Percentiles rank a stretch among this genome's conserved stretches.
Evolutionary conservation across 2,113 vertebrate genomes (phyloP).

Genomic region (Chloebia gouldiae): DNA sequence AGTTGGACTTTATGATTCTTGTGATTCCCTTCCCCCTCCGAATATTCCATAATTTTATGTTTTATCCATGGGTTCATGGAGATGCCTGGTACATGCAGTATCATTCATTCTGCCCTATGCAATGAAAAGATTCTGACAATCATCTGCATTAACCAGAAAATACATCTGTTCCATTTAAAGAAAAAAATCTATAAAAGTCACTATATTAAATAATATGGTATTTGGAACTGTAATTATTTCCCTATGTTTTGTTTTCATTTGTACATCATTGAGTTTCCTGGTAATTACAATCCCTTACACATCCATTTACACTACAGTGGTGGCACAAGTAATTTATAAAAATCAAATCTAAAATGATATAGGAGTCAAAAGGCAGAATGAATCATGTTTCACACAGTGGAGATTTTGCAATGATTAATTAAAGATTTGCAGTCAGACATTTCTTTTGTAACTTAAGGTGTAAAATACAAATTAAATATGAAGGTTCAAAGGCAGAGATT

Average conservation of each 20-base stretch:
- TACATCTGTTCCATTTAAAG: background rate
- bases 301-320: background rate
- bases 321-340: constrained; percentile 1
- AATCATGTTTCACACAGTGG: background rate
- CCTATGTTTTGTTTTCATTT: background rate
- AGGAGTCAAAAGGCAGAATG: constrained; percentile 1
- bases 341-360: constrained; percentile 10
- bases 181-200: constrained; percentile 4
- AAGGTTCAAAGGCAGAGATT: background rate
- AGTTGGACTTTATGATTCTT: background rate
- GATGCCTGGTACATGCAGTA: background rate
- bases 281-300: background rate
- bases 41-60: background rate
- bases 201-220: background rate
- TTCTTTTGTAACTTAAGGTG: background rate
- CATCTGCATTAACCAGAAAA: background rate
- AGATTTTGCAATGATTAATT: constrained; percentile 39
- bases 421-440: background rate
- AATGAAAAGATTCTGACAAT: background rate
- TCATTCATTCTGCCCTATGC: background rate
- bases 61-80: background rate
- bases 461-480: constrained; percentile 4
- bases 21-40: background rate
- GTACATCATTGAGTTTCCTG: background rate
- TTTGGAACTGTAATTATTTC: background rate